Evolutionary conservation across 1,140 invertebrate species (phyloP).

Genomic region (Brachionus calyciflorus): DNA sequence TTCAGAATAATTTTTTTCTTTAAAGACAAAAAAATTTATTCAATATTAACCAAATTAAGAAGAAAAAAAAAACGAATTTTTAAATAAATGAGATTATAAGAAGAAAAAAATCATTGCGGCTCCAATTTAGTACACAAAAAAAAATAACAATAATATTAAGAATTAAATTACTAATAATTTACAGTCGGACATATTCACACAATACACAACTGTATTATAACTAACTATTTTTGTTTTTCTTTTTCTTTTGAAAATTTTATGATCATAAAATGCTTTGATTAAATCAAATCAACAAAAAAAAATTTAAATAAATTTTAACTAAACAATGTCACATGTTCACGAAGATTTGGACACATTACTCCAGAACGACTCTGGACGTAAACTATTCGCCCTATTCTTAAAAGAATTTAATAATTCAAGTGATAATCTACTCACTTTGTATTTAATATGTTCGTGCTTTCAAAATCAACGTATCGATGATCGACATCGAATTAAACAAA

Average conservation of each 20-base stretch:
- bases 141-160: neutral
- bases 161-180: neutral
- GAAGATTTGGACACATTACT: constrained; percentile 27
- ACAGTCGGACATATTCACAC: constrained; percentile 6
- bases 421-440: constrained; percentile 39
- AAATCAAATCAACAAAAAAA: neutral
- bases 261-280: neutral
- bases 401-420: constrained; percentile 44
- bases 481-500: constrained; percentile 29
- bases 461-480: constrained; percentile 34
- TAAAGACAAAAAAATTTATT: too few relatives aligned
- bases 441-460: constrained; percentile 39
- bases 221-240: too few relatives aligned
- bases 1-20: too few relatives aligned
- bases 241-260: too few relatives aligned
- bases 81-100: too few relatives aligned
- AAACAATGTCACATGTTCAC: constrained; percentile 30
- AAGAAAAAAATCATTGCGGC: neutral
- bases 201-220: too few relatives aligned
- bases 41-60: too few relatives aligned
- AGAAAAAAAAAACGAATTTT: too few relatives aligned
- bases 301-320: neutral
- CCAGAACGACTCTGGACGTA: constrained; percentile 31
- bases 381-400: constrained; percentile 26
- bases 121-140: neutral